Evolutionary conservation across 2,113 vertebrate species (phyloP).

Genomic region (Cichladusa arquata): DNA sequence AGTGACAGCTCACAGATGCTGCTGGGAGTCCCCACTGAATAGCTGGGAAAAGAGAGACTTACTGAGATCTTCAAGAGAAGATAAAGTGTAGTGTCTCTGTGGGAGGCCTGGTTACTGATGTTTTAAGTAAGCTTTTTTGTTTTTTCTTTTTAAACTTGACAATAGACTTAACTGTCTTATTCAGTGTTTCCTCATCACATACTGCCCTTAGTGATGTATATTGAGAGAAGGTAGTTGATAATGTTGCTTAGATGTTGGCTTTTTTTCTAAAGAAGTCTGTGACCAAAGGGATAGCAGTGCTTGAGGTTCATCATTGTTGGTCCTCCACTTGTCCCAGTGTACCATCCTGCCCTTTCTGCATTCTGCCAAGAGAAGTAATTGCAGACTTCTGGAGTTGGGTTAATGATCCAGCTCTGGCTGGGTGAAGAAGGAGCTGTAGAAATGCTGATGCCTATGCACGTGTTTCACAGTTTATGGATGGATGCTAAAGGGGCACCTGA

Average conservation of each 20-base stretch:
- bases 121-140: not conserved
- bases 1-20: constrained; percentile 52
- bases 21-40: not conserved
- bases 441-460: not conserved
- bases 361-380: not conserved
- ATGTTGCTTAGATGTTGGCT: not conserved
- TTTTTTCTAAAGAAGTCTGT: not conserved
- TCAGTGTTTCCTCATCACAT: not conserved
- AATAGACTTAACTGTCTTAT: not conserved
- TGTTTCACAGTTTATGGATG: not conserved
- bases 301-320: not conserved
- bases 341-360: not conserved
- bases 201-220: not conserved
- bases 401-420: not conserved
- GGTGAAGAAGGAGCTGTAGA: not conserved
- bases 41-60: not conserved
- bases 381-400: not conserved
- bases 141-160: not conserved
- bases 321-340: not conserved
- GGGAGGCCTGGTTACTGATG: not conserved
- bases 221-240: not conserved
- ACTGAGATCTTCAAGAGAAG: not conserved
- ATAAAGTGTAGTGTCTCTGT: not conserved
- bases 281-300: not conserved
- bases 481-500: not conserved